These are phyloP conservation scores for Chelonoidis abingdonii DNA, from an alignment of 2,113 vertebrate species.

Conservation along the genomic window DNA sequence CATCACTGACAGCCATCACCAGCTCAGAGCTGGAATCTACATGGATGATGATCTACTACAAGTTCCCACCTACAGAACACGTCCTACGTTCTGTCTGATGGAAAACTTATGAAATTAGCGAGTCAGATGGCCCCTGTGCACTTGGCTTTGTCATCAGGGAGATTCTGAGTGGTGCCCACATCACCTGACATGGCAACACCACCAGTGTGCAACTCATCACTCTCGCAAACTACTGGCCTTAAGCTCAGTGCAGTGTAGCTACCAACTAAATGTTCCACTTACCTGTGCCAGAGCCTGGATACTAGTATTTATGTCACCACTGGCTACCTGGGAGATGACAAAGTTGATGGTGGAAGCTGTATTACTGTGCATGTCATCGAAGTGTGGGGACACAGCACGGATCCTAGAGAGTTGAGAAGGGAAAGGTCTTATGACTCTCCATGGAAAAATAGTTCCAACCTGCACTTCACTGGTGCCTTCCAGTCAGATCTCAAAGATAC, in stretches of 20 bases:
- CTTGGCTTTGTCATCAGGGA: slow-evolving; percentile 80
- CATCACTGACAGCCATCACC: not conserved
- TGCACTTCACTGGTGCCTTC: not conserved
- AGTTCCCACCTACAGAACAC: not conserved
- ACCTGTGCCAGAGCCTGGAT: slow-evolving; percentile 98
- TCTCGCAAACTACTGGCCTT: slow-evolving; percentile 65
- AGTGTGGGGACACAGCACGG: slow-evolving; percentile 92
- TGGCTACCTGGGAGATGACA: slow-evolving; percentile 98
- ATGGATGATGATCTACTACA: not conserved
- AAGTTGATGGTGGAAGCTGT: slow-evolving; percentile 98
- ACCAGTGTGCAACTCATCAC: slow-evolving; percentile 84
- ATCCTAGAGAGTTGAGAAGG: slow-evolving; percentile 80
- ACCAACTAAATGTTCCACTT: not conserved
- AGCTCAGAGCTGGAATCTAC: not conserved
- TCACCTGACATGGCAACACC: slow-evolving; percentile 73
- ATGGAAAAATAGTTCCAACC: not conserved
- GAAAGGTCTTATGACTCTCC: slow-evolving; percentile 33
- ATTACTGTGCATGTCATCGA: slow-evolving; percentile 96
- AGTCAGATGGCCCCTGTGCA: slow-evolving; percentile 89
- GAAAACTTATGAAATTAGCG: slow-evolving; percentile 36
- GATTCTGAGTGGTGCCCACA: slow-evolving; percentile 68
- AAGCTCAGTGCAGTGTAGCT: not conserved
- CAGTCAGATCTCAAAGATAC: not conserved
- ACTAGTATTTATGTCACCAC: slow-evolving; percentile 95
- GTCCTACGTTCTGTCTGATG: not conserved